A percentile compares a stretch with the other conserved stretches of the same genome.
phyloP scores from a whole-genome alignment of 2,888 invertebrate genomes.

The Electrophaes corylata region DNA sequence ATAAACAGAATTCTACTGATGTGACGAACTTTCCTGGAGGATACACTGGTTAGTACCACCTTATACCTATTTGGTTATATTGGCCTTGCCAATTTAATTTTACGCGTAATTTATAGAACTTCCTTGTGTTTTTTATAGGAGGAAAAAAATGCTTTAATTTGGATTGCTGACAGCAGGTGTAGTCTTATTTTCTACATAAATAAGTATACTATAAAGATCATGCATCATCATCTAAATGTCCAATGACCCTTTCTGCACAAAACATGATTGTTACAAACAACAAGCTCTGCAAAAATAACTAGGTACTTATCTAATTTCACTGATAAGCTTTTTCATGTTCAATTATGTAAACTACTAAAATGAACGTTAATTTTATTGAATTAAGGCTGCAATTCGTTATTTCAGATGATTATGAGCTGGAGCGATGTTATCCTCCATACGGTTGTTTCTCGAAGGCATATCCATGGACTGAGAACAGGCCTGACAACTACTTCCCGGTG shows the following conservation, averaged over 20 bases:
- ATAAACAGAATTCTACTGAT: conserved; percentile 75
- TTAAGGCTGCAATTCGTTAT: conserved; percentile 25
- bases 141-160: too few species aligned
- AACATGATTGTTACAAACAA: conserved; percentile 12
- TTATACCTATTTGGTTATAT: conserved; percentile 23
- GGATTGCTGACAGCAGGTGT: too few species aligned
- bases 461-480: conserved; percentile 92
- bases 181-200: too few species aligned
- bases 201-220: too few species aligned
- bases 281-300: conserved; percentile 24
- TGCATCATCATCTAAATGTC: background rate
- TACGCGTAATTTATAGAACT: background rate
- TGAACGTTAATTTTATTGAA: background rate
- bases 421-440: conserved; percentile 90
- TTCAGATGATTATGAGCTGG: conserved; percentile 76
- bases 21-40: conserved; percentile 67
- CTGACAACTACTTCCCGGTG: conserved; percentile 91
- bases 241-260: conserved; percentile 7
- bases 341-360: conserved; percentile 1
- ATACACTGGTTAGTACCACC: conserved; percentile 67
- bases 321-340: conserved; percentile 25
- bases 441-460: conserved; percentile 92
- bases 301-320: conserved; percentile 26
- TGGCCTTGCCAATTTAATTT: conserved; percentile 12
- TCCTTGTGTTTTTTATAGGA: background rate